Base-by-base conservation (phyloP, 2,888 invertebrate species). In the Cosmia trapezina region DNA sequence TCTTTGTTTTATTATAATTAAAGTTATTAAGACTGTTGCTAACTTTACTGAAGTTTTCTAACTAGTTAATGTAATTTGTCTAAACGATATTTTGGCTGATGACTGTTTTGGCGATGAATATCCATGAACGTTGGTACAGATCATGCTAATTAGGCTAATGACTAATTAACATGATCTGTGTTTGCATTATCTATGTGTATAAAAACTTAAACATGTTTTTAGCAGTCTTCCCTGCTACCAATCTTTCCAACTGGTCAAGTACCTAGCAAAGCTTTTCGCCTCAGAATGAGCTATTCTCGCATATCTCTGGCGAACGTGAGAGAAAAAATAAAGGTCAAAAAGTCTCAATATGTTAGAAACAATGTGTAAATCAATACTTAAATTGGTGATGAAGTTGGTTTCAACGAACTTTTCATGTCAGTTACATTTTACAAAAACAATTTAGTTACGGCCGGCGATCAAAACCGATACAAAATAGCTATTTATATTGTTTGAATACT, bases 1-100 rank as follows among this genome's bases (percentile, higher is more conserved):
- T 66, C 69, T 75, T 69, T 70, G 83, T 80, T 69, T 60, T 73
- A 73, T 74, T 78, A 75, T 78, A 78, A 86, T 77, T 76, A 66
- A 76, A 78, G 69, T 73, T 72, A 77, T 83, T 75, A 82, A 76
- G 56, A 69, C 54, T 73, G 66, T 76, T 71, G 71, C 67, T 53
- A 51, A 80, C 74, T 80, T 76, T 6, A 63, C 37, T 61, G 45
- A 68, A 73, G 64, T 78, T 73, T 49, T 37, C 43, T 72, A 63
- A 80, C 70, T 69, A 69, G 71, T 66, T 78, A 70, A 74, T 62
- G 62, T 70, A 57, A 73, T 75, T 78, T 54, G 57, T 70, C 61
- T 49, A 69, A 63, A 70, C 43, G 43, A 28, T 64, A 56, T 61
- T 70, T 54, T 49, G n/a, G n/a, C n/a, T 56, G 43, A 59, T 69